Base-by-base conservation (phyloP, 2,113 vertebrate genomes). In the Scomber japonicus region DNA sequence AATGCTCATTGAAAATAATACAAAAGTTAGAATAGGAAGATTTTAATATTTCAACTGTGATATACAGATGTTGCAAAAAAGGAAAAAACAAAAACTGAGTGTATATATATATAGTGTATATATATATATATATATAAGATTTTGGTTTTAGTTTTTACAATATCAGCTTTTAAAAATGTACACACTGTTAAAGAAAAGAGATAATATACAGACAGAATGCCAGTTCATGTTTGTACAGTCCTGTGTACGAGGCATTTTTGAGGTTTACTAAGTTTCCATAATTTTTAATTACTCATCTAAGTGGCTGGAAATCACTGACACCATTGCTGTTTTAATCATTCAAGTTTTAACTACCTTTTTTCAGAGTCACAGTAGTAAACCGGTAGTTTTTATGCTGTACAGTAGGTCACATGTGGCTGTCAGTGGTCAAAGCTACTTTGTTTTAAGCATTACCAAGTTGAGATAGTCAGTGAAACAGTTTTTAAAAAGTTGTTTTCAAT, bases 311-410 rank as follows among this genome's bases (percentile, higher is more conserved):
- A 53, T 9, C 30, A 5, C 13, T 16, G 45, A 57, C 9, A 45
- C 77, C 72, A 72, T 75, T 81, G 66, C 48, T 72, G 62, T 65
- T 79, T 17, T 5, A 59, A 80, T 63, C 7, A 40, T 40, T 40
- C 35, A 40, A 40, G 2, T 11, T 30, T 31, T 16, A 62, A 46
- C 30, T 0, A 6, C 0, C 27, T 63, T 3, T 31, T 69, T 21
- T 13, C 9, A 27, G n/a, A 71, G 57, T 66, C 70, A 78, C 75
- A 78, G 70, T 59, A 72, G 13, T 73, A 73, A 57, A 65, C 14
- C 53, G 61, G 57, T 60, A 71, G 67, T 73, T 75, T 46, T 56
- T 62, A 78, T 57, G 51, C 76, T 80, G 55, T 69, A 61, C 45
- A 67, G 27, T 19, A n/a, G 27, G n/a, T 50, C 35, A 70, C 27